Percentiles rank a stretch among this genome's conserved stretches.
Evolutionary conservation across 2,113 vertebrate genomes (phyloP).

Genomic region (Rousettus leschenaultii): DNA sequence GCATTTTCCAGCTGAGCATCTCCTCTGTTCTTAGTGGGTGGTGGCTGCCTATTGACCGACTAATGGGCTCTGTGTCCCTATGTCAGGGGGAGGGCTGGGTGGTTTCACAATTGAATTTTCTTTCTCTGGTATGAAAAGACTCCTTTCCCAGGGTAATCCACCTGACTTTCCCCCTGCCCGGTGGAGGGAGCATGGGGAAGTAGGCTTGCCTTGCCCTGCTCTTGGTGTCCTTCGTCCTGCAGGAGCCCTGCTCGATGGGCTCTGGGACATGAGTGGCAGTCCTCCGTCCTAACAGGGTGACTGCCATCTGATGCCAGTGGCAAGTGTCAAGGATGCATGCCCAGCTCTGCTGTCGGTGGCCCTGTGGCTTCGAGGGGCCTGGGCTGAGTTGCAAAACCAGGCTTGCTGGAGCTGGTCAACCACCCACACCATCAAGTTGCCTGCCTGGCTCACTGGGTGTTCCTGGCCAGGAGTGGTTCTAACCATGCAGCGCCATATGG

Average conservation of each 20-base stretch:
- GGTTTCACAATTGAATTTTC: neutral
- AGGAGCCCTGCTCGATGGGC: neutral
- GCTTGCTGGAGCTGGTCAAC: neutral
- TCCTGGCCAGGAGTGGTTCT: neutral
- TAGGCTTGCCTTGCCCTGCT: neutral
- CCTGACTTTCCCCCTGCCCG: neutral
- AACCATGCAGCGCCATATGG: neutral
- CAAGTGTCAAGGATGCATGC: neutral
- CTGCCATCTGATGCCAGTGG: neutral
- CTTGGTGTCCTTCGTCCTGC: neutral
- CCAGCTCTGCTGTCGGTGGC: neutral
- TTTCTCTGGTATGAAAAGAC: neutral
- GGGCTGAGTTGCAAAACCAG: neutral
- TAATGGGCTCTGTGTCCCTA: neutral
- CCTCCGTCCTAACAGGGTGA: neutral
- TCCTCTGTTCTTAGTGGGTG: neutral
- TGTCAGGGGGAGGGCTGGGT: neutral
- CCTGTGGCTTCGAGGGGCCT: neutral
- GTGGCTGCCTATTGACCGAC: slow-evolving; percentile 22
- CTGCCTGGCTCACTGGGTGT: neutral
- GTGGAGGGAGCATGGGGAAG: neutral
- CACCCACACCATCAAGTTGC: neutral
- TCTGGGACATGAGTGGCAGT: neutral
- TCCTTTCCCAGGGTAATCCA: neutral
- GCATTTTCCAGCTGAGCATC: neutral